phyloP scores from a whole-genome alignment of 1,140 invertebrate genomes.

The Lucilia cuprina region DNA sequence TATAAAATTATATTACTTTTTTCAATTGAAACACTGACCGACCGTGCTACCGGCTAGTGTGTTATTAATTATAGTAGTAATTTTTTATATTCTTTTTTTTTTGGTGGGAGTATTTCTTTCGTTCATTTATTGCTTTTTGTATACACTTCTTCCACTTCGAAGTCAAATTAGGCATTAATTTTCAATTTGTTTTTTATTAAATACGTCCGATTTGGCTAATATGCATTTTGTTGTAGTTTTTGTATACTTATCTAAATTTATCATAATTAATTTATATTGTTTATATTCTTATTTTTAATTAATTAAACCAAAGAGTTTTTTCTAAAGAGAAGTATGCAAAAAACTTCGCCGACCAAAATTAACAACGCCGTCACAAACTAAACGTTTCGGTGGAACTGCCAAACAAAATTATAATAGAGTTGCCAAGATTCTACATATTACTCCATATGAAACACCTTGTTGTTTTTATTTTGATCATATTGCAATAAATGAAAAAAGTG shows the following conservation, averaged over 20 bases:
- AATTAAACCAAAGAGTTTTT: not conserved
- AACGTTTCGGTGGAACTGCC: not conserved
- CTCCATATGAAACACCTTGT: not conserved
- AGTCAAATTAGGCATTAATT: not conserved
- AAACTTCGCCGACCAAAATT: too few species aligned
- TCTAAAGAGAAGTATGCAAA: not conserved
- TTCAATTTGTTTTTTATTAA: not conserved
- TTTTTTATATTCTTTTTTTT: not conserved
- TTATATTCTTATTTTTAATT: not conserved
- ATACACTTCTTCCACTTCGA: not conserved
- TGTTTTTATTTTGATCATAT: not conserved
- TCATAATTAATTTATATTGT: not conserved
- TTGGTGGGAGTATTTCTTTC: constrained; percentile 17
- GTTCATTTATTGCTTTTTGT: not conserved
- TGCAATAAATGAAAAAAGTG: too few species aligned
- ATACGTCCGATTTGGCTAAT: not conserved
- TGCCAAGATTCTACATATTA: not conserved
- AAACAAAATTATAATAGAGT: not conserved
- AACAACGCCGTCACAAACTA: too few species aligned
- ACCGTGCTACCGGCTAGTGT: too few species aligned
- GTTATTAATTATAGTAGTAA: not conserved
- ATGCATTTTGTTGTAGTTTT: not conserved
- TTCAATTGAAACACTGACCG: too few species aligned
- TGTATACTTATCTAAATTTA: not conserved
- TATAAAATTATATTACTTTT: too few species aligned